Percentiles rank a stretch among this genome's conserved stretches.
Conservation (phyloP, 2,113 vertebrate species). For the Pachypanchax playfairii region DNA sequence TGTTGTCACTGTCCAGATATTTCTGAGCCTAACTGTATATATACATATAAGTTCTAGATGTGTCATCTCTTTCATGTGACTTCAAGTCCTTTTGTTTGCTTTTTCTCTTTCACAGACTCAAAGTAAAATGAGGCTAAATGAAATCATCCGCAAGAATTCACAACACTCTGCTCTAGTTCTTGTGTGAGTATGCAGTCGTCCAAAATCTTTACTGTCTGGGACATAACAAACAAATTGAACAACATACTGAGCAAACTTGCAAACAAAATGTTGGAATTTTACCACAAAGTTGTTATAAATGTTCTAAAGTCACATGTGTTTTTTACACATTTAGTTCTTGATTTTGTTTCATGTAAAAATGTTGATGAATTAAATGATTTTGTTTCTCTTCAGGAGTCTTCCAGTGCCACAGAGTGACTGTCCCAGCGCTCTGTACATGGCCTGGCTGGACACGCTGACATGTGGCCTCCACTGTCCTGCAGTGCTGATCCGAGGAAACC, state of each 20-base stretch:
- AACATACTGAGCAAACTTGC: not conserved
- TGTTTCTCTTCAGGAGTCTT: constrained; percentile 66
- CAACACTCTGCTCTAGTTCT: constrained; percentile 75
- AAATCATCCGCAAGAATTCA: constrained; percentile 80
- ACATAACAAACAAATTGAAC: not conserved
- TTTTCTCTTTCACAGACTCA: constrained; percentile 70
- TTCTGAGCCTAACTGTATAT: too few species aligned
- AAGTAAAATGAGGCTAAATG: constrained; percentile 76
- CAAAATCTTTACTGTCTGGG: not conserved
- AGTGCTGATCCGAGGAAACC: constrained; percentile 78
- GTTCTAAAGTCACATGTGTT: too few species aligned
- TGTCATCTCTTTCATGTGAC: not conserved
- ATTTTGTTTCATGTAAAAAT: not conserved
- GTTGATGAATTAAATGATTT: not conserved
- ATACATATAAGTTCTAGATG: too few species aligned
- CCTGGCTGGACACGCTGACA: constrained; percentile 77
- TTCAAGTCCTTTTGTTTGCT: not conserved
- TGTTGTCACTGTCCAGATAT: too few species aligned
- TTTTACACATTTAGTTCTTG: not conserved
- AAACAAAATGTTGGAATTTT: not conserved
- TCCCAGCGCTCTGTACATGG: constrained; percentile 76
- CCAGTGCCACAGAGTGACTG: constrained; percentile 73
- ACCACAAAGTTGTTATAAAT: not conserved
- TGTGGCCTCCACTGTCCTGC: constrained; percentile 69
- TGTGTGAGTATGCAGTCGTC: constrained; percentile 74